Evolutionary conservation across 2,888 invertebrate species (phyloP), one percentile per base, ranked within the genome.

Genomic region (Leucozona laternaria): DNA sequence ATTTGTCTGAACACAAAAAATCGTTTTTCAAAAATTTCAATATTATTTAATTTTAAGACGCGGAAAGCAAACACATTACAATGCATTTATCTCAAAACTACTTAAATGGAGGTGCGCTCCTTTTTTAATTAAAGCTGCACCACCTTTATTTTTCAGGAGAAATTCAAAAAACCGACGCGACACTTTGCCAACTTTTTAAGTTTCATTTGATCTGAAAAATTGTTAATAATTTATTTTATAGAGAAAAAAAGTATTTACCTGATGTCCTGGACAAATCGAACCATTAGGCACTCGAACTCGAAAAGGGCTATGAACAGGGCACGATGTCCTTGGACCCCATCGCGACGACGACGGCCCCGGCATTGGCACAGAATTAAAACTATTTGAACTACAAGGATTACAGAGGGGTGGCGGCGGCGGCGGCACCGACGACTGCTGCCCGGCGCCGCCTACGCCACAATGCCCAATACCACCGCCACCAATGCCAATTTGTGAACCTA

Each of bases 231-330:
- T 10, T 34, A 34, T 10, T 34, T 37, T 45, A 4, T 45, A 1
- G 4, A 53, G 1, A 34, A 8, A 50, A 25, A 22, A 20, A n/a
- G 8, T 72, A 79, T 88, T 92, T 92, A 92, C 93, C 93, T 93
- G 93, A 90, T 93, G 93, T 92, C 93, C 93, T 88, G 93, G 93
- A 89, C 93, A 93, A 88, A 93, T 92, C 73, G 92, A 92, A 89
- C 93, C 93, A 88, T 93, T 93, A 88, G 93, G 93, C 88, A 92
- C 92, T 88, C 93, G 92, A 88, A 92, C 92, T 88, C 93, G 91
- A 90, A 93, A 93, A 88, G 93, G 93, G 90, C 93, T 93, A 90
- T 93, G 93, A 88, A 93, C 92, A 88, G 93, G 93, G 90, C 93
- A 93, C 84, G 93, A 92, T 89, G 93, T 92, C 89, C 93, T 90